These are phyloP conservation scores for Dyspetes luteomarginatus DNA, from an alignment of 2,888 invertebrate genomes.

Conservation along the genomic window DNA sequence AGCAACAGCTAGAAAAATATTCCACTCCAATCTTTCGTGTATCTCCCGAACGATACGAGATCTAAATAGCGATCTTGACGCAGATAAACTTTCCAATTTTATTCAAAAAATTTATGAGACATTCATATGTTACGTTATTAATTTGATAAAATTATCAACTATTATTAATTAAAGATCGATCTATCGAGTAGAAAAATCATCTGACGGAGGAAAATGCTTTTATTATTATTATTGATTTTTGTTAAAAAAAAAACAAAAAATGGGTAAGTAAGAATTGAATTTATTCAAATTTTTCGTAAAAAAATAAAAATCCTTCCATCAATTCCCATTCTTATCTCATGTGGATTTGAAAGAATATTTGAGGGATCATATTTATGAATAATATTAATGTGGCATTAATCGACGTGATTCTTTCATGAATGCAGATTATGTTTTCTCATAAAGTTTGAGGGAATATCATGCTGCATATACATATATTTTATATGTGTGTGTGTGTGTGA, in stretches of 20 bases:
- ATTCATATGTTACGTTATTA: no score
- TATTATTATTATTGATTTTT: neutral
- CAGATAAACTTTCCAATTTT: neutral
- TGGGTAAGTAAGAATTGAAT: no score
- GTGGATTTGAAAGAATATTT: neutral
- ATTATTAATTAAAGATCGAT: slow-evolving; percentile 14
- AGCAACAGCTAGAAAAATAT: slow-evolving; percentile 1
- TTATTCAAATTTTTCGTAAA: no score
- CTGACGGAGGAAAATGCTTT: neutral
- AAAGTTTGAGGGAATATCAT: slow-evolving; percentile 12
- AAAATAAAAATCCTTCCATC: no score
- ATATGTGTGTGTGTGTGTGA: neutral
- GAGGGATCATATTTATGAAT: slow-evolving; percentile 41
- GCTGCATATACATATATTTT: neutral
- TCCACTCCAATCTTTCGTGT: slow-evolving; percentile 25
- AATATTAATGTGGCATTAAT: slow-evolving; percentile 58
- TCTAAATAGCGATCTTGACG: slow-evolving; percentile 27
- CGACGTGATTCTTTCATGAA: slow-evolving; percentile 47
- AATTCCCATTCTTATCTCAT: no score
- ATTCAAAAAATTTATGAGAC: neutral
- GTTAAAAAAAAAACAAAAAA: no score
- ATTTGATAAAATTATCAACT: neutral
- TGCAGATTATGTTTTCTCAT: slow-evolving; percentile 42
- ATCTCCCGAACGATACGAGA: slow-evolving; percentile 16
- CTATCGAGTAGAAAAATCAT: slow-evolving; percentile 7